Conservation (phyloP, 2,113 vertebrate species). For the Embiotoca jacksoni region DNA sequence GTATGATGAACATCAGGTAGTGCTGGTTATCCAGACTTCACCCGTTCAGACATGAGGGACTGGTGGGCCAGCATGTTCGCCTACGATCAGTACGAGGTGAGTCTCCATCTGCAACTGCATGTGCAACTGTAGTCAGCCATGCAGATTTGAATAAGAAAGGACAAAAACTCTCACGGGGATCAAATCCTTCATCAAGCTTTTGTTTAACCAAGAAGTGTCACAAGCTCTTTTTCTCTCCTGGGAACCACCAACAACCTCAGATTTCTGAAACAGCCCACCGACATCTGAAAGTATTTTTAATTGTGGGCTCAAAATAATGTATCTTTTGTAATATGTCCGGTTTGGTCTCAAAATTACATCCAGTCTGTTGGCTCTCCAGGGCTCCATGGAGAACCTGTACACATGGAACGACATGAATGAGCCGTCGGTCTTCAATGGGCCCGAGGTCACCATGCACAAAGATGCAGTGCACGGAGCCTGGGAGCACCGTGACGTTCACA, state of each 20-base stretch:
- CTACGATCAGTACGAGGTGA: constrained; percentile 92
- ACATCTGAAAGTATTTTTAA: too few relatives aligned
- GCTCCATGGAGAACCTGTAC: constrained; percentile 88
- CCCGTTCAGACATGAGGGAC: constrained; percentile 86
- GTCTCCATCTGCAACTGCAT: not conserved
- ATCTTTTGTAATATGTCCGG: not conserved
- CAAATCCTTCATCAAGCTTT: too few relatives aligned
- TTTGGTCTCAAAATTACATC: not conserved
- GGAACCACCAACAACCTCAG: too few relatives aligned
- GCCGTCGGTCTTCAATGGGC: constrained; percentile 93
- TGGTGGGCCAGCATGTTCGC: constrained; percentile 93
- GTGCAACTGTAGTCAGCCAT: not conserved
- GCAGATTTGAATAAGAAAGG: not conserved
- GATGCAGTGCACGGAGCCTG: constrained; percentile 89
- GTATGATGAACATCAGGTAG: constrained; percentile 80
- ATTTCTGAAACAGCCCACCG: too few relatives aligned
- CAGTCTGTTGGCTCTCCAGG: constrained; percentile 74
- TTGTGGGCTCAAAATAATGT: too few relatives aligned
- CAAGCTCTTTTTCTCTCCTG: not conserved
- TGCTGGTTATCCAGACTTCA: constrained; percentile 92
- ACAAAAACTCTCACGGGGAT: too few relatives aligned
- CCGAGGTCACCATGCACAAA: constrained; percentile 95
- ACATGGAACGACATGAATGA: constrained; percentile 97
- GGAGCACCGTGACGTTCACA: constrained; percentile 93
- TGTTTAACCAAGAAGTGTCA: too few relatives aligned